These are phyloP conservation scores for Aquatica leii DNA, from an alignment of 2,888 invertebrate species.

Conservation along the genomic window DNA sequence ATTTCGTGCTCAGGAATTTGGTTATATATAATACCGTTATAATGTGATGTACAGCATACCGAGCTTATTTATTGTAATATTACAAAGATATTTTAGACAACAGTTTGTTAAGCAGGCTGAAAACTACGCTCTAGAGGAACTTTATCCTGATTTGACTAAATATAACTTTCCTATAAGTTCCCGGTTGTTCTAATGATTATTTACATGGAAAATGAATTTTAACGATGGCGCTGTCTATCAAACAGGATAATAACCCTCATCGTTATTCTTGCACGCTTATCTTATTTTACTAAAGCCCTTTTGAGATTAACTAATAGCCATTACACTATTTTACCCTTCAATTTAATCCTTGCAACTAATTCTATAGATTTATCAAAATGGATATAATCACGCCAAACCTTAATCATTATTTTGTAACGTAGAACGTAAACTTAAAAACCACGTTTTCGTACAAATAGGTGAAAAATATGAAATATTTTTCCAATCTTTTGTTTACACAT, in stretches of 20 bases:
- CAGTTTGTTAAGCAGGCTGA: conserved; percentile 23
- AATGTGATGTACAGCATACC: conserved; percentile 29
- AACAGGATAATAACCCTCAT: conserved; percentile 25
- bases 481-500: too few relatives aligned
- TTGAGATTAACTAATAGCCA: conserved; percentile 12
- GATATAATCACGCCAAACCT: too few relatives aligned
- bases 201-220: conserved; percentile 26
- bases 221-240: conserved; percentile 21
- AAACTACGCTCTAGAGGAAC: conserved; percentile 24
- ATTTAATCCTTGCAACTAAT: too few relatives aligned
- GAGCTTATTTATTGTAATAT: conserved; percentile 32
- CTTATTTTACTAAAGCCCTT: conserved; percentile 7
- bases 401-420: too few relatives aligned
- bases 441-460: too few relatives aligned
- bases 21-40: conserved; percentile 32
- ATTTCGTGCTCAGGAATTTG: conserved; percentile 37
- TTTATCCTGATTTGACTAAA: conserved; percentile 19
- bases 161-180: conserved; percentile 13
- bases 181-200: conserved; percentile 23
- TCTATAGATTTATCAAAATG: too few relatives aligned
- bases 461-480: too few relatives aligned
- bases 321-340: neutral
- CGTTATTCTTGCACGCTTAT: conserved; percentile 16
- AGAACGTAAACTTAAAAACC: too few relatives aligned
- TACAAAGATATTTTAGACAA: conserved; percentile 26